phyloP scores from a whole-genome alignment of 2,113 vertebrate genomes.

The Plotosus lineatus region DNA sequence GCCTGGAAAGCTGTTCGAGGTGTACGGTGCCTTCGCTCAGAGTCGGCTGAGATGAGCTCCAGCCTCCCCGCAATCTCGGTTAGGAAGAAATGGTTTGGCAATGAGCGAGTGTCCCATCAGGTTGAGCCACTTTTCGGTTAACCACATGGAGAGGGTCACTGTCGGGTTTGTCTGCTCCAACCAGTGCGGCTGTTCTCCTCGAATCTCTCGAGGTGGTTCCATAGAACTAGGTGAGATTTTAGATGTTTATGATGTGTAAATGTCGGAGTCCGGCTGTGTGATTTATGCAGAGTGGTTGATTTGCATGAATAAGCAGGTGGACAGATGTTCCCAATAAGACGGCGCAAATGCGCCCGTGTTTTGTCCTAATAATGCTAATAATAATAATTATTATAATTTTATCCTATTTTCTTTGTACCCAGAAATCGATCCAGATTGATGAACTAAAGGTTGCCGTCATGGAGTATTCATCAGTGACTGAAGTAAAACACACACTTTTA shows the following conservation, averaged over 20 bases:
- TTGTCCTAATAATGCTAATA: background rate
- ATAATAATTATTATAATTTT: too few species aligned
- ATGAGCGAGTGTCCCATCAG: too few species aligned
- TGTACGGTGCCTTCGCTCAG: too few species aligned
- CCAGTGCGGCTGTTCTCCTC: background rate
- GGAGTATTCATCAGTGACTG: constrained; percentile 80
- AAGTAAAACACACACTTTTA: constrained; percentile 78
- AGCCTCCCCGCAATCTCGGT: too few species aligned
- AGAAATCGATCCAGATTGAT: constrained; percentile 80
- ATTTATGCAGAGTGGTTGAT: background rate
- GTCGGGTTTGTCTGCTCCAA: too few species aligned
- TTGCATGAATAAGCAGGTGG: background rate
- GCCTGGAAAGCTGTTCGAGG: too few species aligned
- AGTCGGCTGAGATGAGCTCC: too few species aligned
- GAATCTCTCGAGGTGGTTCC: background rate
- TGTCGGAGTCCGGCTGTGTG: too few species aligned
- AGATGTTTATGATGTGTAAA: background rate
- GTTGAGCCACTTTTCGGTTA: background rate
- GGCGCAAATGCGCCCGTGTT: background rate
- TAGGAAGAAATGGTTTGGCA: too few species aligned
- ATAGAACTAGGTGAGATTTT: background rate
- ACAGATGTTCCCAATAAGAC: background rate
- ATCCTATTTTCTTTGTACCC: constrained; percentile 46
- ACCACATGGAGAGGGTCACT: too few species aligned
- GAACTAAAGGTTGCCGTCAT: constrained; percentile 77